phyloP scores from a whole-genome alignment of 2,888 invertebrate genomes.

The Epistrophe grossulariae region DNA sequence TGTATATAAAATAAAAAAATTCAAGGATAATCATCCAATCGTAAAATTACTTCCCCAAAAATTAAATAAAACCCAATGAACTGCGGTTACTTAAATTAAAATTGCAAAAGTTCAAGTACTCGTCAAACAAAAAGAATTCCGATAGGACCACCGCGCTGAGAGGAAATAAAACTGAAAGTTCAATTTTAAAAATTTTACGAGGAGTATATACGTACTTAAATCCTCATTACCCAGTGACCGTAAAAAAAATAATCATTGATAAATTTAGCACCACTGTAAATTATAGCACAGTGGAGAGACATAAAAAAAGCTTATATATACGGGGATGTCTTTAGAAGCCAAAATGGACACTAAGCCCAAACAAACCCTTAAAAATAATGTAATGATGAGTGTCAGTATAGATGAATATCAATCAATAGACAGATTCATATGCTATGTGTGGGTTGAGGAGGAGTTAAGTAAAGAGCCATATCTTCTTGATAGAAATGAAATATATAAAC shows the following conservation, averaged over 20 bases:
- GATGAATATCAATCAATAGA: conserved; percentile 63
- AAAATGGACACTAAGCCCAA: background rate
- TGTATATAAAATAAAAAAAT: conserved; percentile 11
- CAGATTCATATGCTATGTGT: background rate
- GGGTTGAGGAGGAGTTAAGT: conserved; percentile 1
- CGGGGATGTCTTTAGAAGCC: background rate
- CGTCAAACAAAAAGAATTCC: conserved; percentile 27
- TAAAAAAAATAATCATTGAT: conserved; percentile 65
- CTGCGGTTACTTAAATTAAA: conserved; percentile 61
- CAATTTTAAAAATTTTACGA: background rate
- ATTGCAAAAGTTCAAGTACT: conserved; percentile 51
- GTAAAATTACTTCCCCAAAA: conserved; percentile 56
- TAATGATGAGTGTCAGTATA: background rate
- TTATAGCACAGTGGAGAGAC: conserved; percentile 8
- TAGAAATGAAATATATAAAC: conserved; percentile 27
- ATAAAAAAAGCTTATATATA: conserved; percentile 8
- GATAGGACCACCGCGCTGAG: background rate
- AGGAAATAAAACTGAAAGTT: conserved; percentile 8
- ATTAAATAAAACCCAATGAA: conserved; percentile 47
- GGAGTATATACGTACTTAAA: conserved; percentile 31
- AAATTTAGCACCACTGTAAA: conserved; percentile 46
- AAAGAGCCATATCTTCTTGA: background rate
- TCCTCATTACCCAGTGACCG: conserved; percentile 47
- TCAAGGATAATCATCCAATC: conserved; percentile 61
- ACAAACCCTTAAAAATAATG: conserved; percentile 28